These are phyloP conservation scores for Aotus griseimembra DNA, from an alignment of 2,797 vertebrate genomes.

Conservation along the genomic window DNA sequence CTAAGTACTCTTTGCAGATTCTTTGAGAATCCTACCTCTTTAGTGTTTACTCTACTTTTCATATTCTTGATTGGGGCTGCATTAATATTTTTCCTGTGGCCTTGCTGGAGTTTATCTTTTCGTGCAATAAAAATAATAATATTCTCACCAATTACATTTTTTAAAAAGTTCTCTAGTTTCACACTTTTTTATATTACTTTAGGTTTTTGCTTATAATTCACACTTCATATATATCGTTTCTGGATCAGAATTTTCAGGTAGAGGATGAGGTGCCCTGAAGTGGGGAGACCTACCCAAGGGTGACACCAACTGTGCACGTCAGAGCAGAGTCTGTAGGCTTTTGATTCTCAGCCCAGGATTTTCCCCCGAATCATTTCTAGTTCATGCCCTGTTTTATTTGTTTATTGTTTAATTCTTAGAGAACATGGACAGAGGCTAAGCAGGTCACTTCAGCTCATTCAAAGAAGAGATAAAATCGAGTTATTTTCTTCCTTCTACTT, in stretches of 20 bases:
- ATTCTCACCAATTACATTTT: neutral
- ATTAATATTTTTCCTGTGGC: neutral
- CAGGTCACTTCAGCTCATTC: constrained; percentile 10
- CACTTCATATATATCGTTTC: neutral
- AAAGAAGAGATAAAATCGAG: constrained; percentile 8
- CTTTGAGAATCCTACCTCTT: neutral
- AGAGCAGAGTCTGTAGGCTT: neutral
- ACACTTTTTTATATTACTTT: neutral
- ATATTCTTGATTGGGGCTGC: neutral
- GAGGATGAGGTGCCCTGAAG: neutral
- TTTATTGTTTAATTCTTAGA: neutral
- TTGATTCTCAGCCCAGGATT: neutral
- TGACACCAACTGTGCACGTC: accelerated
- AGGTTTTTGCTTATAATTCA: neutral
- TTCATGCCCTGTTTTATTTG: neutral
- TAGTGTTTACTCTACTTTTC: neutral
- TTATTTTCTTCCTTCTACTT: neutral
- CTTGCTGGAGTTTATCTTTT: neutral
- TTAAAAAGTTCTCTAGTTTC: neutral
- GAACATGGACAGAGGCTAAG: neutral
- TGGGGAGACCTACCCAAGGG: neutral
- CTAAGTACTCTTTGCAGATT: neutral
- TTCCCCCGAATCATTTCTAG: neutral
- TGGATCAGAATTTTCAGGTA: neutral
- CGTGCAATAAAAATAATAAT: neutral